A percentile compares a stretch with the other conserved stretches of the same genome.
phyloP scores from a whole-genome alignment of 2,113 vertebrate genomes.

The Psittacula cyanocephala region DNA sequence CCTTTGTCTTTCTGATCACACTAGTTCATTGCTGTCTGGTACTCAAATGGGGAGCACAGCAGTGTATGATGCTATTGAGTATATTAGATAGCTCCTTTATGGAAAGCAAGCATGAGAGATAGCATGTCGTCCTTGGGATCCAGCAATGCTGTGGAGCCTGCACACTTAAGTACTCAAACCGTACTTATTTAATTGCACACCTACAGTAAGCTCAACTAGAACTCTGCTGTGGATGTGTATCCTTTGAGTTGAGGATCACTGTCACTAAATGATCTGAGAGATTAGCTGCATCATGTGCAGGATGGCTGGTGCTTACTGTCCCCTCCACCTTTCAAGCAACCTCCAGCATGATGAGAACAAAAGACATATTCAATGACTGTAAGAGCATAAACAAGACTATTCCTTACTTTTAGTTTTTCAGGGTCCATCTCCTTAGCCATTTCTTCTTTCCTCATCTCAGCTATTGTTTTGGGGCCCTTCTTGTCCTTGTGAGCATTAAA shows the following conservation, averaged over 20 bases:
- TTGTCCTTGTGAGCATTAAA: conserved; percentile 93
- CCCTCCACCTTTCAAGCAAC: not conserved
- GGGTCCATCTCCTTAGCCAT: conserved; percentile 99
- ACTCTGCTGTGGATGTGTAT: not conserved
- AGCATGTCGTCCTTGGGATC: not conserved
- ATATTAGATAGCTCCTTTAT: not conserved
- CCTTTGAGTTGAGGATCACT: not conserved
- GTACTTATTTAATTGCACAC: not conserved
- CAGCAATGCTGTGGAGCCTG: not conserved
- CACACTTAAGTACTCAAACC: not conserved
- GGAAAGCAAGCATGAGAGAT: not conserved
- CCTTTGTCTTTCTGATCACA: not conserved
- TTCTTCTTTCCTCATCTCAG: conserved; percentile 99
- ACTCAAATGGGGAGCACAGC: rapidly evolving
- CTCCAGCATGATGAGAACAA: not conserved
- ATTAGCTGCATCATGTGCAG: not conserved
- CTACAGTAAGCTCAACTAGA: not conserved
- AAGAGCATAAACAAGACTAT: not conserved
- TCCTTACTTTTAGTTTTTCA: conserved; percentile 91
- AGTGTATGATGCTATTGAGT: not conserved
- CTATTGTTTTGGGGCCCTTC: conserved; percentile 95
- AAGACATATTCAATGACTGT: not conserved
- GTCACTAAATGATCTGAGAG: not conserved
- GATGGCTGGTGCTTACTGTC: not conserved
- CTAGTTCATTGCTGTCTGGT: not conserved